Conservation (phyloP, 1,140 invertebrate species). For the Aphelinus atriplicis region DNA sequence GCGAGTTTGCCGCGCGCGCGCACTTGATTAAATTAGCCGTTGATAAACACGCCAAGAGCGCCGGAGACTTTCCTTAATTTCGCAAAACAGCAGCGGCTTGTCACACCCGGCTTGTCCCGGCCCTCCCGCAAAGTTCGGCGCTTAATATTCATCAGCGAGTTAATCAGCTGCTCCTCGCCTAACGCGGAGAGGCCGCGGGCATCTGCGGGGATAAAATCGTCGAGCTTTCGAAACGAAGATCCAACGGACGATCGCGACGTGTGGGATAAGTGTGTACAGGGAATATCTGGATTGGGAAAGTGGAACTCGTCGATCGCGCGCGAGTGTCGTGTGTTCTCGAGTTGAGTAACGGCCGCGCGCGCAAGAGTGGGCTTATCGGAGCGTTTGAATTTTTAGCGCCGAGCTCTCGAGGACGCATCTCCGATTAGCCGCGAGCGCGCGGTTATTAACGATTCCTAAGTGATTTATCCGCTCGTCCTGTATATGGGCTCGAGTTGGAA, state of each 20-base stretch:
- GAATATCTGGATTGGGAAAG: conserved; percentile 3
- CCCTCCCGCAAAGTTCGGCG: conserved; percentile 11
- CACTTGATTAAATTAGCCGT: conserved; percentile 25
- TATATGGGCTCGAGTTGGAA: too few relatives aligned
- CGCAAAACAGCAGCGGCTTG: not conserved
- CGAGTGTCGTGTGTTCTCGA: not conserved
- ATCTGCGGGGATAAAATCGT: not conserved
- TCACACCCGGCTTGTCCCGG: not conserved
- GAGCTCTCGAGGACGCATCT: too few relatives aligned
- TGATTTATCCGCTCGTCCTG: too few relatives aligned
- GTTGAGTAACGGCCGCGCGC: too few relatives aligned
- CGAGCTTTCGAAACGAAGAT: conserved; percentile 6
- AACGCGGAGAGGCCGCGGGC: not conserved
- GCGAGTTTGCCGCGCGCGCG: not conserved
- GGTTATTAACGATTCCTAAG: too few relatives aligned
- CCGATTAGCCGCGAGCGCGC: too few relatives aligned
- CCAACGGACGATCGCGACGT: conserved; percentile 4
- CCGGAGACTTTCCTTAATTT: conserved; percentile 17
- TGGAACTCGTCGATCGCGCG: conserved; percentile 11
- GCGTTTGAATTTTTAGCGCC: too few relatives aligned
- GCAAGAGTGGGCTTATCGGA: too few relatives aligned
- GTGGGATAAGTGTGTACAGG: not conserved
- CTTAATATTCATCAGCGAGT: conserved; percentile 35
- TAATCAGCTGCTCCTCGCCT: not conserved
- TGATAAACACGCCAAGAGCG: conserved; percentile 4